Base-by-base conservation (phyloP, 2,888 invertebrate genomes). In the Drosophila austrosaltans region DNA sequence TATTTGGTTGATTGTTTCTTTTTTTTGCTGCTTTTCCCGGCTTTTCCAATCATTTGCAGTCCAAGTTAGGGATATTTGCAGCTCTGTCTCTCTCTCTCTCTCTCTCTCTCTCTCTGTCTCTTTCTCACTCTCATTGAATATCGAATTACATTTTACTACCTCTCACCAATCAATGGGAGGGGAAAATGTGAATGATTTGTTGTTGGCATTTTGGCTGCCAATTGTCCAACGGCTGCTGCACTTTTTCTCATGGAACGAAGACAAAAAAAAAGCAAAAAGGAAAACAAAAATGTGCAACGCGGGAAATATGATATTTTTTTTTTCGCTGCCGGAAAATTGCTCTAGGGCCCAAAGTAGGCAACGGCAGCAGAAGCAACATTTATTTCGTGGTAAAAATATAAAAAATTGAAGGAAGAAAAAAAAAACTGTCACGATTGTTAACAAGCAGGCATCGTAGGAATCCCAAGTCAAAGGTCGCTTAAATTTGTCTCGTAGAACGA, bases 181-280 rank as follows among this genome's bases (percentile, higher is more conserved):
- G 63, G 72, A 61, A 77, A 74, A 68, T 82, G 63, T 75, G 71
- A 72, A 81, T 86, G 87, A 88, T 83, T 84, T 83, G 82, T 74
- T 84, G 88, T 75, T 83, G 89, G 83, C 89, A 83, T 86, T 83
- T 83, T 83, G 77, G 85, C 82, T 87, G 83, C 87, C 87, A 88
- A 86, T 83, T 86, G 87, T 82, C 61, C 75, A 68, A 65, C 53
- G 58, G 54, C 60, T 58, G 77, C 75, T 79, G 78, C 78, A 78
- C 65, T 81, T 80, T 75, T 71, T 67, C 87, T 79, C 87, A 84
- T 57, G 39, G 57, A 84, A 77, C 66, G 71, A 25, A 48, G 25
- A 59, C 69, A 69, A 71, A 63, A 59, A 70, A 72, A 72, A 77
- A 79, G 61, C 63, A 57, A 36, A 77, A 79, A 63, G 65, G 54